These are phyloP conservation scores for Crematogaster levior DNA, from an alignment of 2,888 invertebrate species.

Conservation along the genomic window DNA sequence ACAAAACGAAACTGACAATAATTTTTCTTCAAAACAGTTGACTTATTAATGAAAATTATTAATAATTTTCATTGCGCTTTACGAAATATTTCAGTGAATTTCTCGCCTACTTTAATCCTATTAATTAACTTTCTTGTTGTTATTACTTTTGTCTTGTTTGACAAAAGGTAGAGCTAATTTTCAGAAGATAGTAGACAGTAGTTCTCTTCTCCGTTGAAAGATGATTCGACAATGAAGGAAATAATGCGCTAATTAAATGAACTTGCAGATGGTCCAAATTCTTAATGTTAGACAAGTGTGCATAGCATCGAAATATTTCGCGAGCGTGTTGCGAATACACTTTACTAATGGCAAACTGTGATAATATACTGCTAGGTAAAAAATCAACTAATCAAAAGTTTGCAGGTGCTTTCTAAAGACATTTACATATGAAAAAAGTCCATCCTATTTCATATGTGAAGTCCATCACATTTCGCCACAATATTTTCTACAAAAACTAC, in stretches of 20 bases:
- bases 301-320: slow-evolving; percentile 4
- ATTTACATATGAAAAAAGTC: neutral
- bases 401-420: neutral
- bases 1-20: neutral
- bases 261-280: slow-evolving; percentile 17
- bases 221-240: slow-evolving; percentile 21
- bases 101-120: slow-evolving; percentile 15
- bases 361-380: neutral
- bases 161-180: slow-evolving; percentile 23
- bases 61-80: slow-evolving; percentile 11
- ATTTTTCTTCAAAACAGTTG: slow-evolving; percentile 2
- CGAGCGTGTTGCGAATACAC: neutral
- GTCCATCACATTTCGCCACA: neutral
- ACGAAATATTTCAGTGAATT: slow-evolving; percentile 14
- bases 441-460: no score
- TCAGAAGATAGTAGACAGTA: neutral
- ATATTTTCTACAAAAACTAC: neutral
- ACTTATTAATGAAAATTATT: no score
- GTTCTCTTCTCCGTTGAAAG: neutral
- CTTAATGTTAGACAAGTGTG: slow-evolving; percentile 8
- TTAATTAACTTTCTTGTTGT: slow-evolving; percentile 31
- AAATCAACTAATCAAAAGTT: neutral
- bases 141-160: slow-evolving; percentile 19
- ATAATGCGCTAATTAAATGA: slow-evolving; percentile 43
- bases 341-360: neutral